A percentile compares a stretch with the other conserved stretches of the same genome.
Conservation (phyloP, 2,888 invertebrate genomes). For the Orthosia incerta region DNA sequence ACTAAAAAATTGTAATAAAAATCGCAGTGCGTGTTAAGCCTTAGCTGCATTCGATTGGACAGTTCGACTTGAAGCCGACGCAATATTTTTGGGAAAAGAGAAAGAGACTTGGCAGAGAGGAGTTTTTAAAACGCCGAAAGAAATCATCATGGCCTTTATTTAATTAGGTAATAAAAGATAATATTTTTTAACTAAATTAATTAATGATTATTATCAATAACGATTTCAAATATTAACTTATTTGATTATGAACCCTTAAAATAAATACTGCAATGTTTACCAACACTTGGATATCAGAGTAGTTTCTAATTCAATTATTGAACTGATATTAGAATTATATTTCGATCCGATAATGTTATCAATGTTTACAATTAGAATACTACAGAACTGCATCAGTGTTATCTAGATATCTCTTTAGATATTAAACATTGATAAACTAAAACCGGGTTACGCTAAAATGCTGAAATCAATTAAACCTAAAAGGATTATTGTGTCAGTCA, state of each 20-base stretch:
- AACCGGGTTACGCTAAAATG: conserved; percentile 42
- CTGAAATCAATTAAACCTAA: conserved; percentile 49
- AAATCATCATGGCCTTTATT: neutral
- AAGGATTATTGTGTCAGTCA: conserved; percentile 54
- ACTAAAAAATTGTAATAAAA: no score
- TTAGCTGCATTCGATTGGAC: no score
- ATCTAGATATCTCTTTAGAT: conserved; percentile 29
- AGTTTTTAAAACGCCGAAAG: no score
- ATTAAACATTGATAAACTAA: conserved; percentile 32
- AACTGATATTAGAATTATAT: conserved; percentile 36
- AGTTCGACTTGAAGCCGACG: no score
- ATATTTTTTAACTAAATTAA: conserved; percentile 5
- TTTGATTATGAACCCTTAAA: conserved; percentile 28
- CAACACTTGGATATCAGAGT: conserved; percentile 10
- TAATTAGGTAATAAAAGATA: neutral
- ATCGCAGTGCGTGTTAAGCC: no score
- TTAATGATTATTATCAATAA: neutral
- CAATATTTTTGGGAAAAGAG: no score
- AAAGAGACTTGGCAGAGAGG: no score
- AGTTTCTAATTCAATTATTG: conserved; percentile 34
- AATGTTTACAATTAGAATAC: conserved; percentile 16
- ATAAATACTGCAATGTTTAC: conserved; percentile 16
- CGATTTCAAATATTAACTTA: neutral
- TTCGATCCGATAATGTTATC: conserved; percentile 41
- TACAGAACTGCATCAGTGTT: conserved; percentile 44